Evolutionary conservation across 2,113 vertebrate species (phyloP).

Genomic region (Phylloscopus trochiloides): DNA sequence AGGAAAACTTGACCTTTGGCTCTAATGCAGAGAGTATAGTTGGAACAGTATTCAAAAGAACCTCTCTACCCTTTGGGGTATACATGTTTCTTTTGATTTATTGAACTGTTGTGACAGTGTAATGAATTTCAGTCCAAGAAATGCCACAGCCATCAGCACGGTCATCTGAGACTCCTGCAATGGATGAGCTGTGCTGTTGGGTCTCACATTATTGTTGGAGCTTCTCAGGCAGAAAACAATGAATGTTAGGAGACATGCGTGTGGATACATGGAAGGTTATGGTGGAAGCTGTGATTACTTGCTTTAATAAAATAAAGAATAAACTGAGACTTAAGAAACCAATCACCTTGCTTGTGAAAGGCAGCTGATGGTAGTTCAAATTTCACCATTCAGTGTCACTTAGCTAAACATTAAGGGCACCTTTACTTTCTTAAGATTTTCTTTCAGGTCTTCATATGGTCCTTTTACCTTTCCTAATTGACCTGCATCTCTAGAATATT

Average conservation of each 20-base stretch:
- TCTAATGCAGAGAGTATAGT: not conserved
- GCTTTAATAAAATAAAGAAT: not conserved
- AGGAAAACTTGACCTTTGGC: not conserved
- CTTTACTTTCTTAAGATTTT: not conserved
- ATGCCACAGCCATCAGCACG: not conserved
- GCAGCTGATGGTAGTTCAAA: not conserved
- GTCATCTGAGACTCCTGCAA: not conserved
- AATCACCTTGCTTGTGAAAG: not conserved
- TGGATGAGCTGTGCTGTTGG: not conserved
- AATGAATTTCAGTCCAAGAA: slow-evolving; percentile 32
- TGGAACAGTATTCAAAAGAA: not conserved
- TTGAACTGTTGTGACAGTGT: slow-evolving; percentile 31
- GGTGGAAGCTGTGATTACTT: not conserved
- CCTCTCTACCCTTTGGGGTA: slow-evolving; percentile 2
- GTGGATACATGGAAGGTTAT: not conserved
- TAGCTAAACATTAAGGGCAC: not conserved
- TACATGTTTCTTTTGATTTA: slow-evolving; percentile 38
- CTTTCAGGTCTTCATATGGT: not conserved
- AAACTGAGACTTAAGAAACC: not conserved
- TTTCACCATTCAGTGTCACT: not conserved
- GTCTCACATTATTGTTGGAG: not conserved
- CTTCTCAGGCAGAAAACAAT: not conserved
- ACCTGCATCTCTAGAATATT: not conserved
- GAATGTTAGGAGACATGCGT: not conserved
- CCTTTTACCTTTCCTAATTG: not conserved